phyloP scores from a whole-genome alignment of 1,140 invertebrate species.

The Caerostris extrusa region DNA sequence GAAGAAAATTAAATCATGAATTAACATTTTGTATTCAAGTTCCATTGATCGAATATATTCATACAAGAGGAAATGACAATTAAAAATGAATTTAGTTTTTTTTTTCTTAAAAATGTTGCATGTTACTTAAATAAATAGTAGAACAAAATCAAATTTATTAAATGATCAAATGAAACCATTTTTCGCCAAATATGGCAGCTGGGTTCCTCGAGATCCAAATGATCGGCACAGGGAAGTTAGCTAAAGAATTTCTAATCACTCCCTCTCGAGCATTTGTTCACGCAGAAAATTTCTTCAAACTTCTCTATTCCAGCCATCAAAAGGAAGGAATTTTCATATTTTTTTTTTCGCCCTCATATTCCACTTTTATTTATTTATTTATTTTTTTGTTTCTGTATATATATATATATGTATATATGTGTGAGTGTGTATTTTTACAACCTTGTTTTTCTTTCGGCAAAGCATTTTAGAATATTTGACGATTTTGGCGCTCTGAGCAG shows the following conservation, averaged over 20 bases:
- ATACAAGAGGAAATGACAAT: too few relatives aligned
- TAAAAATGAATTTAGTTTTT: too few relatives aligned
- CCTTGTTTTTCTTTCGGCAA: neutral
- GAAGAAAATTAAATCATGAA: too few relatives aligned
- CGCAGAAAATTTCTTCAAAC: constrained; percentile 34
- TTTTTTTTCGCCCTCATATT: neutral
- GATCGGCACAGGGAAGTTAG: constrained; percentile 53
- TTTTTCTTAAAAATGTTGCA: too few relatives aligned
- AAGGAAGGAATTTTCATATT: constrained; percentile 12
- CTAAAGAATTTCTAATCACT: constrained; percentile 64
- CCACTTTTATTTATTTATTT: neutral
- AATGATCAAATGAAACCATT: neutral
- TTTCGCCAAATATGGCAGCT: neutral
- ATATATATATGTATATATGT: neutral
- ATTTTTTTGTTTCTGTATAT: neutral
- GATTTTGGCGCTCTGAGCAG: neutral
- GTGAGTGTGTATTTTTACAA: constrained; percentile 54
- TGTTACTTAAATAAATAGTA: too few relatives aligned
- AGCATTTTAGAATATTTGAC: neutral
- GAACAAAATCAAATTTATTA: too few relatives aligned
- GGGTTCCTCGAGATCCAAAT: neutral
- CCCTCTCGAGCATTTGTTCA: constrained; percentile 50
- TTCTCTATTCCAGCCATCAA: constrained; percentile 45
- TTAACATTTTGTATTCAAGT: too few relatives aligned
- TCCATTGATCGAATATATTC: too few relatives aligned